Conservation (phyloP, 2,888 invertebrate species). For the Athripsodes cinereus region DNA sequence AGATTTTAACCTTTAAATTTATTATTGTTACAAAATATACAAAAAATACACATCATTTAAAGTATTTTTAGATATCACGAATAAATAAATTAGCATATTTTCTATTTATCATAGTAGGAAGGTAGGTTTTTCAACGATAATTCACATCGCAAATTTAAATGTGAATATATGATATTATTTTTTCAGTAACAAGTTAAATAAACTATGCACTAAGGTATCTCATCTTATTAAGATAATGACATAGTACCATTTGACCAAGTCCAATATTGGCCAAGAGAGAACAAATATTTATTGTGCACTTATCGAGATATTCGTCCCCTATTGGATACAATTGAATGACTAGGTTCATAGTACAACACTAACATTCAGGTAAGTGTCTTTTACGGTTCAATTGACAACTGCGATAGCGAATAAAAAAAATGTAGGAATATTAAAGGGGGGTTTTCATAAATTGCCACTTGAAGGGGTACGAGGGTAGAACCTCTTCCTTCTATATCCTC, state of each 20-base stretch:
- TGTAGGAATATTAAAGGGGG: conserved; percentile 19
- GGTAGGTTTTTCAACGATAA: no score
- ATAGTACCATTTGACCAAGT: conserved; percentile 1
- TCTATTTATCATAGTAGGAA: no score
- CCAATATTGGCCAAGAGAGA: conserved; percentile 11
- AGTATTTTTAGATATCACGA: no score
- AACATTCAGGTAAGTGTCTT: conserved; percentile 13
- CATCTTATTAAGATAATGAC: no score
- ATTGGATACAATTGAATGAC: background rate
- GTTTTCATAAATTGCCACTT: conserved; percentile 22
- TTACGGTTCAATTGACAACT: conserved; percentile 23
- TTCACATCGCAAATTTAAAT: no score
- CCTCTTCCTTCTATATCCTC: background rate
- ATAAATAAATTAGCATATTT: no score
- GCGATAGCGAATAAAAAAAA: conserved; percentile 19
- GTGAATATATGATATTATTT: no score
- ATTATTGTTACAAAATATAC: no score
- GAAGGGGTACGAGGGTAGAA: conserved; percentile 5
- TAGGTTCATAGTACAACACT: conserved; percentile 8
- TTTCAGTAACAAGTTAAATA: no score
- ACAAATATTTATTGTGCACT: conserved; percentile 20
- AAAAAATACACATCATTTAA: no score
- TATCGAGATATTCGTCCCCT: background rate
- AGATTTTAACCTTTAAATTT: no score
- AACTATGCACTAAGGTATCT: no score